phyloP scores from a whole-genome alignment of 2,888 invertebrate species.

The Ephialtes manifestator region DNA sequence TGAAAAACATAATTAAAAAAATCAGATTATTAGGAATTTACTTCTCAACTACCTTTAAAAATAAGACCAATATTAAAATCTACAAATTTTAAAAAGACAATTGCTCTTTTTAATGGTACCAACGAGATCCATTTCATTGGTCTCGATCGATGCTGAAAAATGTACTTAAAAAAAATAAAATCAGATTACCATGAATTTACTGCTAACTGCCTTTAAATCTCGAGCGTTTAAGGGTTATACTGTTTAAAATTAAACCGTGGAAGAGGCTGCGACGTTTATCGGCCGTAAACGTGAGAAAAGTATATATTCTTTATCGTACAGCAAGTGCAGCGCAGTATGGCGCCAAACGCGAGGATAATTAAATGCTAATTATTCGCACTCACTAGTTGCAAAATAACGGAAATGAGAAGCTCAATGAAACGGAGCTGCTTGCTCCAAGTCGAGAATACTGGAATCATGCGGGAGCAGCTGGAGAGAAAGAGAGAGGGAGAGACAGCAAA shows the following conservation, averaged over 20 bases:
- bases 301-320: constrained; percentile 25
- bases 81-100: no score
- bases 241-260: not conserved
- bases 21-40: no score
- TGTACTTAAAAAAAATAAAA: no score
- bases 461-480: not conserved
- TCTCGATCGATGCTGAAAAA: no score
- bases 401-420: constrained; percentile 10
- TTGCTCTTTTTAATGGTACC: no score
- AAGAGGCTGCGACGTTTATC: constrained; percentile 5
- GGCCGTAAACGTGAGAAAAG: constrained; percentile 5
- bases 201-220: not conserved
- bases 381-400: constrained; percentile 10
- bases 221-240: not conserved
- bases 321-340: not conserved
- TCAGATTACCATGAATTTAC: no score
- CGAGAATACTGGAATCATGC: not conserved
- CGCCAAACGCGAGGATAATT: constrained; percentile 30
- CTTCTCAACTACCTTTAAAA: no score
- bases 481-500: constrained; percentile 8
- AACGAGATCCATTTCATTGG: no score
- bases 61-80: no score
- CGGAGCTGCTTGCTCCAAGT: not conserved
- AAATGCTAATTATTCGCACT: constrained; percentile 57
- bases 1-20: no score